A percentile compares a stretch with the other conserved stretches of the same genome.
These are phyloP conservation scores for Phengaris alcon DNA, from an alignment of 2,888 invertebrate species.

Conservation along the genomic window DNA sequence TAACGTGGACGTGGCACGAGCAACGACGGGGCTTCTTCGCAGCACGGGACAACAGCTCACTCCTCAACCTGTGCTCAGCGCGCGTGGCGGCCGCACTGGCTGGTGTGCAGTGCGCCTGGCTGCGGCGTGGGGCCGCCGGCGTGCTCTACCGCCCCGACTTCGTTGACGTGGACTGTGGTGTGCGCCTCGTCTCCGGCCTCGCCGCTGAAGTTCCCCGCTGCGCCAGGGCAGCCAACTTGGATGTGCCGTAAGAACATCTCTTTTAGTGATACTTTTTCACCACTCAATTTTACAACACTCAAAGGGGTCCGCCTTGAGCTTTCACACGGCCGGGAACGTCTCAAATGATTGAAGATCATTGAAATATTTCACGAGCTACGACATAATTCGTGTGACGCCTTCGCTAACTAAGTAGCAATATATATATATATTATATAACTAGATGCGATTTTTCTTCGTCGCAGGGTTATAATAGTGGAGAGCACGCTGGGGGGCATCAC, in stretches of 20 bases:
- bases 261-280: neutral
- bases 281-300: too few species aligned
- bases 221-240: neutral
- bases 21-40: constrained; percentile 53
- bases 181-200: constrained; percentile 47
- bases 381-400: neutral
- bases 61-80: constrained; percentile 64
- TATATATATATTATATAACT: too few species aligned
- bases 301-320: too few species aligned
- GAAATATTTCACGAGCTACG: neutral
- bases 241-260: neutral
- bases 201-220: neutral
- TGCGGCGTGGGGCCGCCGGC: constrained; percentile 59
- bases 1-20: constrained; percentile 58
- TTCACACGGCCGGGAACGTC: too few species aligned
- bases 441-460: constrained; percentile 33
- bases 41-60: constrained; percentile 49
- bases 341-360: too few species aligned
- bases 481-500: constrained; percentile 48
- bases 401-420: neutral
- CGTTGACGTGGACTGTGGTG: constrained; percentile 50
- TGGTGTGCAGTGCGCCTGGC: constrained; percentile 59
- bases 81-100: constrained; percentile 51
- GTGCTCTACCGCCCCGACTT: constrained; percentile 60
- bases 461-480: constrained; percentile 60